Evolutionary conservation across 2,113 vertebrate genomes (phyloP), one percentile per base, ranked within the genome.

Genomic region (Cololabis saira): DNA sequence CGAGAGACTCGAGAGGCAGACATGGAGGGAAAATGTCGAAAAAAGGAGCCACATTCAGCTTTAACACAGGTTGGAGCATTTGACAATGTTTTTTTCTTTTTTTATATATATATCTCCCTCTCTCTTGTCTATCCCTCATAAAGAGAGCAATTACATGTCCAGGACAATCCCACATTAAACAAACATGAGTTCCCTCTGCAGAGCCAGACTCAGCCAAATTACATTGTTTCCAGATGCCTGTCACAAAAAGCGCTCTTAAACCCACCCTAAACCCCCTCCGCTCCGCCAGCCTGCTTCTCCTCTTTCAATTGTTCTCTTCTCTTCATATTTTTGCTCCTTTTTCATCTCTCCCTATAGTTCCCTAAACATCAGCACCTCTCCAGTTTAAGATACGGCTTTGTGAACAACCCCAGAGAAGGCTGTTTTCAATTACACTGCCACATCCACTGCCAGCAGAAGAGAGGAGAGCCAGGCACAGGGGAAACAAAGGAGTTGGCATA

Each of bases 161-260:
- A 89, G 88, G 93, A 92, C 78, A 90, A 92, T 93, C 94, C 95
- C 94, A 95, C 94, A 97, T 95, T 95, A 96, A 97, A 94, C 93
- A 94, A 94, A 94, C 94, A 94, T 92, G 94, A 91, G 91, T 76
- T 82, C 87, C 83, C 61, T 77, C 70, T 69, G 67, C 83, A 83
- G 81, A 82, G 76, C 78, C 78, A 76, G 80, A 90, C 92, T 92
- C 89, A 88, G 93, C 91, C 92, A 92, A 81, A 94, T 89, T 92
- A 91, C 93, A 96, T 97, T 91, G 93, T 92, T 97, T 96, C 95
- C 95, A 96, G 95, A 96, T 97, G 95, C 93, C 56, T 92, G 90
- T 93, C 50, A 80, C 91, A 83, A 72, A 76, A 73, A 76, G 5
- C 64, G 75, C 63, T 57, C 70, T 60, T 33, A 67, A 47, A 71